Conservation (phyloP, 2,113 vertebrate species). For the Pseudorasbora parva region DNA sequence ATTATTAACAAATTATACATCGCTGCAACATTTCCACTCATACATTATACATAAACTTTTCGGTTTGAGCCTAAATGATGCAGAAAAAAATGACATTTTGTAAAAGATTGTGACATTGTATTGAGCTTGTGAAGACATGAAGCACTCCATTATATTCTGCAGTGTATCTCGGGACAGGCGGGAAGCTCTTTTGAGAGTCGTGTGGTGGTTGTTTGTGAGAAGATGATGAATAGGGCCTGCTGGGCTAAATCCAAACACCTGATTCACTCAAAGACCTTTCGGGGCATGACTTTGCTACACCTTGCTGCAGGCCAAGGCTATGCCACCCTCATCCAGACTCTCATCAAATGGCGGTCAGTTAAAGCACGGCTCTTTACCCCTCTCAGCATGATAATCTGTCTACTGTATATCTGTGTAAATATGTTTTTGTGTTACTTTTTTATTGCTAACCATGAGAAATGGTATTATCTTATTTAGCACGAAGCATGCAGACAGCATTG, state of each 20-base stretch:
- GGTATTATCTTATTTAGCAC: slow-evolving; percentile 76
- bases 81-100: not conserved
- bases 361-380: too few species aligned
- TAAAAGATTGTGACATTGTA: not conserved
- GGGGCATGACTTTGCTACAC: slow-evolving; percentile 97
- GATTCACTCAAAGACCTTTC: slow-evolving; percentile 98
- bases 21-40: not conserved
- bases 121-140: not conserved
- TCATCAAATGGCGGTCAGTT: slow-evolving; percentile 98
- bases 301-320: slow-evolving; percentile 97
- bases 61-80: not conserved
- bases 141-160: not conserved
- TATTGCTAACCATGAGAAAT: slow-evolving; percentile 16
- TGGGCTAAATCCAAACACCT: slow-evolving; percentile 99
- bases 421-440: not conserved
- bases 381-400: not conserved
- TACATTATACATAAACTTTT: not conserved
- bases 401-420: not conserved
- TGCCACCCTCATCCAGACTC: slow-evolving; percentile 97
- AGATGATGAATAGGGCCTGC: slow-evolving; percentile 99
- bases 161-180: slow-evolving; percentile 85
- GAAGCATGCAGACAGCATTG: slow-evolving; percentile 96
- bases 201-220: slow-evolving; percentile 97
- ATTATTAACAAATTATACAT: not conserved
- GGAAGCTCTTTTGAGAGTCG: slow-evolving; percentile 98